phyloP scores from a whole-genome alignment of 1,140 invertebrate genomes.

The Metaphire vulgaris region DNA sequence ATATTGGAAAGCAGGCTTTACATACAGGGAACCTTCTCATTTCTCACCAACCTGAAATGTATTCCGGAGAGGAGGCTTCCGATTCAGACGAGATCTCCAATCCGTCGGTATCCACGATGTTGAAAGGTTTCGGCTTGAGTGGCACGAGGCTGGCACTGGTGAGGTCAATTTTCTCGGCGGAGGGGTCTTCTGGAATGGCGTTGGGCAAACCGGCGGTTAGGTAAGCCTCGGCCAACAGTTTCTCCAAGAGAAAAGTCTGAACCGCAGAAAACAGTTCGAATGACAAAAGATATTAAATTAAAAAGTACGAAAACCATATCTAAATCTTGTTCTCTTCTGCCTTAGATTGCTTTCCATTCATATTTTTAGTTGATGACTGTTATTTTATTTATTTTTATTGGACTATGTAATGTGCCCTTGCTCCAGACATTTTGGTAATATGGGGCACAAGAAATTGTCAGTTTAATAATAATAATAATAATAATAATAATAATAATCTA shows the following conservation, averaged over 20 bases:
- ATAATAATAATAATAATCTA: too few species aligned
- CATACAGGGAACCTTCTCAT: too few species aligned
- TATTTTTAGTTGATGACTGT: too few species aligned
- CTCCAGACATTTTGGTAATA: too few species aligned
- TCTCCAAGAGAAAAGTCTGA: conserved; percentile 63
- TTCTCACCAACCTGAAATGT: not conserved
- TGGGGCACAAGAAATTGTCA: too few species aligned
- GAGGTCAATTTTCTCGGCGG: conserved; percentile 5
- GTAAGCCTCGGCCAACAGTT: conserved; percentile 71
- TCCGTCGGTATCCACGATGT: conserved; percentile 34
- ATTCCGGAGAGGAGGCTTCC: conserved; percentile 39
- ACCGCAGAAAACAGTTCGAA: conserved; percentile 30
- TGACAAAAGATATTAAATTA: conserved; percentile 5
- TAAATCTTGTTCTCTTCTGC: too few species aligned
- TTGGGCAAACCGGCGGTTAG: conserved; percentile 77
- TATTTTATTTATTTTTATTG: too few species aligned
- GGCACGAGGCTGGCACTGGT: not conserved
- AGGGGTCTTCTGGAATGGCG: conserved; percentile 66
- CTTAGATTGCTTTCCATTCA: too few species aligned
- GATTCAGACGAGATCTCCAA: conserved; percentile 67
- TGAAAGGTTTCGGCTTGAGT: conserved; percentile 6
- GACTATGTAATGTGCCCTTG: too few species aligned
- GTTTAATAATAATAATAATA: too few species aligned
- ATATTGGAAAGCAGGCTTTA: too few species aligned
- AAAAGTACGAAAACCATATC: conserved; percentile 6